phyloP scores from a whole-genome alignment of 2,113 vertebrate species.

The Hymenochirus boettgeri region DNA sequence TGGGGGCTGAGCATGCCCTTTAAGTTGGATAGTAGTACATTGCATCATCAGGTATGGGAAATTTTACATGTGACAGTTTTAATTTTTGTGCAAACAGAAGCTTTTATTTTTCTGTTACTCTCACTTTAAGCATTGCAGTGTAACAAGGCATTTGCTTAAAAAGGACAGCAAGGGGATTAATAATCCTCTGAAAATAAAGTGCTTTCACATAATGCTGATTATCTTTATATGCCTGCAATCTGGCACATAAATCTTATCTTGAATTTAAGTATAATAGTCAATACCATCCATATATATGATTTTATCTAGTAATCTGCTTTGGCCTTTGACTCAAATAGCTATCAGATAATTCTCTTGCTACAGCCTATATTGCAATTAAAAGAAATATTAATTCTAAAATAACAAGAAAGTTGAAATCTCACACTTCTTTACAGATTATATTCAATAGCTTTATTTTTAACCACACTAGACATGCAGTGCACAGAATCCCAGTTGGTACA shows the following conservation, averaged over 20 bases:
- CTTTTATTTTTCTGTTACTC: not conserved
- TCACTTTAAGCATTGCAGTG: not conserved
- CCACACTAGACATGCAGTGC: too few relatives aligned
- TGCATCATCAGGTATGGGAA: too few relatives aligned
- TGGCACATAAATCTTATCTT: not conserved
- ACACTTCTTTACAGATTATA: too few relatives aligned
- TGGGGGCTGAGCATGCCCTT: too few relatives aligned
- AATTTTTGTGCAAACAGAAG: not conserved
- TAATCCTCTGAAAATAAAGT: not conserved
- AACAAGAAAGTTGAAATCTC: too few relatives aligned
- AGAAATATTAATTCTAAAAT: too few relatives aligned
- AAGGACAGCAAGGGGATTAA: not conserved
- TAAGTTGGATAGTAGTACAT: too few relatives aligned
- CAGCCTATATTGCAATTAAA: not conserved
- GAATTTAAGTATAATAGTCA: slow-evolving; percentile 3
- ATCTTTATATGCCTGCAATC: not conserved
- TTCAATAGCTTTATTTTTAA: too few relatives aligned
- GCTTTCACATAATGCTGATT: not conserved
- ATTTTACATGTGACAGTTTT: not conserved
- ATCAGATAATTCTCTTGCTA: not conserved
- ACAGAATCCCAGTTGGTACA: too few relatives aligned
- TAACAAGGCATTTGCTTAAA: not conserved
- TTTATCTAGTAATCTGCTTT: not conserved
- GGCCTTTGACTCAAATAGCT: not conserved
- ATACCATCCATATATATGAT: not conserved